Evolutionary conservation across 2,888 invertebrate genomes (phyloP), one percentile per base, ranked within the genome.

Genomic region (Drosophila macrospina): DNA sequence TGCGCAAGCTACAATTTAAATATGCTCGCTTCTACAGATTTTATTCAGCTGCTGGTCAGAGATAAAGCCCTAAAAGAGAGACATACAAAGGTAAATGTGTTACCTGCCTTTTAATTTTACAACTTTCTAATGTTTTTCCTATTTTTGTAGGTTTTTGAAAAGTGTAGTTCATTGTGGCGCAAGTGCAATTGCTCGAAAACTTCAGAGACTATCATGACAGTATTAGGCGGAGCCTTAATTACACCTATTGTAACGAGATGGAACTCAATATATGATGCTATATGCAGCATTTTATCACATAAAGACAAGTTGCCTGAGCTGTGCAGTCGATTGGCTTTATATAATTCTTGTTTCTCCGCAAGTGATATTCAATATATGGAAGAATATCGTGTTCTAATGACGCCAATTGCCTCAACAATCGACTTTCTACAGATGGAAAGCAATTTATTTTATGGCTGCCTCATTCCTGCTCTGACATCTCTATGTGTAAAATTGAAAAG

Each of bases 391-490:
- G 48, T 36, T 0, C 36, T 74, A 0, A 74, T 74, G 59, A 8
- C 51, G 6, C 74, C 79, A n/a, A 78, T 74, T 13, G 63, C 52
- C 3, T 16, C 59, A 6, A 79, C 74, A 2, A 57, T 74, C 6
- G 48, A 74, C 13, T 74, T 74, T n/a, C 7, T 78, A 36, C 34
- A 60, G n/a, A 45, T 55, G 28, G 62, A 78, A 1, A 48, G 15
- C 6, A 74, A 74, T 54, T 52, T 56, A 26, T 78, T 50, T 1
- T 78, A 63, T 10, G 75, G 79, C 36, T 74, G 75, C 1, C 56
- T 74, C 0, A 56, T 74, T 26, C 69, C 74, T 26, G 75, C 74
- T 4, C 11, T 74, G 11, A 74, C 69, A 3, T 79, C 74, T 6
- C 63, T 79, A 0, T 69, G 59, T 16, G 55, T 74, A 1, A 74